A percentile compares a stretch with the other conserved stretches of the same genome.
phyloP scores from a whole-genome alignment of 30 jellyfish, hydroid and myxozoan species.

The Rhopilema esculentum region DNA sequence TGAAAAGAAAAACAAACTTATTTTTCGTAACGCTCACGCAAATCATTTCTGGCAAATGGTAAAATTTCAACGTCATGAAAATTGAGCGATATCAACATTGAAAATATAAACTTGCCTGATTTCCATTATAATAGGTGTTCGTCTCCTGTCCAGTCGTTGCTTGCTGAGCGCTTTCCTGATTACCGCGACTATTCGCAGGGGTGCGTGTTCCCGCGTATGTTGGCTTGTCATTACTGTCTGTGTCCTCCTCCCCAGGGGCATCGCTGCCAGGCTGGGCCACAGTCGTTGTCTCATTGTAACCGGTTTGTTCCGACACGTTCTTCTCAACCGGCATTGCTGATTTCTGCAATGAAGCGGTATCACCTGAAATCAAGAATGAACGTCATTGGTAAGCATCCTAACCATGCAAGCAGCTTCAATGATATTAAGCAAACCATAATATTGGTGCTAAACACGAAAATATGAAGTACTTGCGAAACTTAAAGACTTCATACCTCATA shows the following conservation, averaged over 20 bases:
- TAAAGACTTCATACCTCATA: no score
- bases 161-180: background rate
- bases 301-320: conserved; percentile 9
- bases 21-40: background rate
- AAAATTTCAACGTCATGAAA: background rate
- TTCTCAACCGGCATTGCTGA: conserved; percentile 40
- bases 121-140: background rate
- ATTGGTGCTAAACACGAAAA: background rate
- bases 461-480: background rate
- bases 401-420: no score
- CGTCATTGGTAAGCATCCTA: background rate
- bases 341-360: background rate
- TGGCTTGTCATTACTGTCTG: conserved; percentile 16
- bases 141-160: background rate
- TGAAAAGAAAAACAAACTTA: background rate
- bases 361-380: background rate
- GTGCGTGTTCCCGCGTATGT: conserved; percentile 12
- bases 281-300: conserved; percentile 20
- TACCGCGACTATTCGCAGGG: background rate
- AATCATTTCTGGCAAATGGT: no score
- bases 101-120: conserved; percentile 12
- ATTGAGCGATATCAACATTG: no score
- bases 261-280: conserved; percentile 13
- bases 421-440: no score
- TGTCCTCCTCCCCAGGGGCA: conserved; percentile 19